Base-by-base conservation (phyloP, 2,797 vertebrate species). In the Catostomus latipinnis region DNA sequence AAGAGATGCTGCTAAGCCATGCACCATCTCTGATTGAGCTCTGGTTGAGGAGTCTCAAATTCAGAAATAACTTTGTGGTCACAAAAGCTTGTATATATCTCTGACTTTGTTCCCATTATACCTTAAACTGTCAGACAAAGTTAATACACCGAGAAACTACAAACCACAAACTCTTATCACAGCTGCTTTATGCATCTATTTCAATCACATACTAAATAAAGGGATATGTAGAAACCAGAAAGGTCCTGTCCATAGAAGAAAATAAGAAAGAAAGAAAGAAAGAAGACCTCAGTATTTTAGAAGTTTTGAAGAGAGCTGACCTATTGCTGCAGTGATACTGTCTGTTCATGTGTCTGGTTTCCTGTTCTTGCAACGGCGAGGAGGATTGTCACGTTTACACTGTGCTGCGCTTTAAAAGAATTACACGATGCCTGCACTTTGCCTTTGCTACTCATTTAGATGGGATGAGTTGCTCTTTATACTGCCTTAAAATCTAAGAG, bases 281-380 rank as follows among this genome's bases (percentile, higher is more conserved):
- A 22, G 22, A 22, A 22, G 34, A 34, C 34, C 34, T 34, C 34
- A 74, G 58, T 88, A 58, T 86, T 77, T 83, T 60, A 81, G 84
- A 71, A 56, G 88, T 88, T 93, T 91, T 86, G 90, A 91, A 90
- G 92, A 88, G 91, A 92, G 91, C 83, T 92, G 92, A 65, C 89
- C 34, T 94, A 90, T 88, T 88, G 86, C 90, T 85, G 85, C 87
- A 92, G 87, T 89, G 93, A 95, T 95, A 90, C 86, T 84, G 91
- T 88, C 91, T 91, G 90, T 84, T 88, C 85, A 86, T 88, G 91
- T 91, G 91, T 90, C 82, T 94, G 94, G 94, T 96, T 97, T 97
- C 95, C 95, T 95, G 95, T 92, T 92, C 85, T 89, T 86, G 89
- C 74, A 91, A 87, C 88, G 86, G 87, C 79, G 71, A 78, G 76